phyloP scores from a whole-genome alignment of 2,113 vertebrate species.

The Marmota monax region DNA sequence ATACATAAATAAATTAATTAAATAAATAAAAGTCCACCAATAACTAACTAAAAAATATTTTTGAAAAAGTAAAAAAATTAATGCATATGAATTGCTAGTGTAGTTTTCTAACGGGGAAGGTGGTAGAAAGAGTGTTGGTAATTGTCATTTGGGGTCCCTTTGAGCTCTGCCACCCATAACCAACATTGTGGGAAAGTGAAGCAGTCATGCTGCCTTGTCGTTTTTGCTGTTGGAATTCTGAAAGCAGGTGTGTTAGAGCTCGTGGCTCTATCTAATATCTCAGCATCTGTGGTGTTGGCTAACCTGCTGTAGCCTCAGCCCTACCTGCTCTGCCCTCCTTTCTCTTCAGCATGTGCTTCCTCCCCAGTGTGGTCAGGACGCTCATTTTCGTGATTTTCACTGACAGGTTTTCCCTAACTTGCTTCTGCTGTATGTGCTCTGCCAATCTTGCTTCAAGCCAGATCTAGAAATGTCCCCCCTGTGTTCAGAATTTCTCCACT shows the following conservation, averaged over 20 bases:
- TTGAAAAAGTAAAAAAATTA: background rate
- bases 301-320: background rate
- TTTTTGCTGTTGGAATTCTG: background rate
- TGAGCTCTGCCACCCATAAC: background rate
- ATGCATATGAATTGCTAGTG: background rate
- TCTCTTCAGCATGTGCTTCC: background rate
- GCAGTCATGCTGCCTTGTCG: background rate
- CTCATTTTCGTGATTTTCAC: background rate
- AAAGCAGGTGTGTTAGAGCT: background rate
- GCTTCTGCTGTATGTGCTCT: background rate
- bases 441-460: background rate
- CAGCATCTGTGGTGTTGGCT: rapidly evolving
- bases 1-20: no score
- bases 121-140: background rate
- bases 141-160: background rate
- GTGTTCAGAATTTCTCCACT: background rate
- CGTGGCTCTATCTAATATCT: background rate
- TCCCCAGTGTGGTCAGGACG: rapidly evolving
- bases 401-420: background rate
- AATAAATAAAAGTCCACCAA: no score
- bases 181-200: background rate
- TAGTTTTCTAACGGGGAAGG: background rate
- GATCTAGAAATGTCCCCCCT: background rate
- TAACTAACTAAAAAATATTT: background rate
- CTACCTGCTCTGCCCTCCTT: background rate